phyloP scores from a whole-genome alignment of 1,140 invertebrate genomes.

The Scaptomyza graminum region DNA sequence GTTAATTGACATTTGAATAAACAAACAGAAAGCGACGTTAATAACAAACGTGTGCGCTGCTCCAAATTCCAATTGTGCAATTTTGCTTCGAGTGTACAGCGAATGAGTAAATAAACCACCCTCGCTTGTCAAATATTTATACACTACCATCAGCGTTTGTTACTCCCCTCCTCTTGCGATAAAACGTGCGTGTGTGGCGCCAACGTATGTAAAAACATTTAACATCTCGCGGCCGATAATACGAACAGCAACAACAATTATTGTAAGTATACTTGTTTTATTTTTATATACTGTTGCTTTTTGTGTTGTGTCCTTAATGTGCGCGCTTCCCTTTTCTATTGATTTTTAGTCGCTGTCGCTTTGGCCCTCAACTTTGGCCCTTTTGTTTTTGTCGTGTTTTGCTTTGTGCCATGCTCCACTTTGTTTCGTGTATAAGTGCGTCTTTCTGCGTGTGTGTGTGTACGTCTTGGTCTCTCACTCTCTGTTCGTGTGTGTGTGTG shows the following conservation, averaged over 20 bases:
- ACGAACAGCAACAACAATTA: conserved; percentile 45
- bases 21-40: conserved; percentile 24
- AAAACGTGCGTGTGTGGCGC: conserved; percentile 50
- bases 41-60: neutral
- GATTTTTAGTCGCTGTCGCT: conserved; percentile 38
- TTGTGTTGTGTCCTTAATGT: conserved; percentile 41
- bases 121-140: conserved; percentile 62
- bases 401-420: conserved; percentile 47
- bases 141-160: conserved; percentile 42
- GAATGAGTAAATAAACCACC: conserved; percentile 16
- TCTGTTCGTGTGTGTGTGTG: conserved; percentile 4
- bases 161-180: neutral
- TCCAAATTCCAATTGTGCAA: conserved; percentile 35
- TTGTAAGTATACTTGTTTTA: conserved; percentile 58
- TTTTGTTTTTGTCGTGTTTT: conserved; percentile 42
- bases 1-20: conserved; percentile 38
- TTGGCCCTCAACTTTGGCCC: conserved; percentile 44
- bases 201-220: conserved; percentile 65
- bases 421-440: conserved; percentile 17
- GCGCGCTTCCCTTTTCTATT: conserved; percentile 37
- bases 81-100: neutral
- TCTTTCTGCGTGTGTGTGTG: conserved; percentile 11
- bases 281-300: conserved; percentile 45
- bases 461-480: neutral
- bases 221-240: conserved; percentile 13